Conservation (phyloP, 2,113 vertebrate species). For the Ranitomeya imitator region DNA sequence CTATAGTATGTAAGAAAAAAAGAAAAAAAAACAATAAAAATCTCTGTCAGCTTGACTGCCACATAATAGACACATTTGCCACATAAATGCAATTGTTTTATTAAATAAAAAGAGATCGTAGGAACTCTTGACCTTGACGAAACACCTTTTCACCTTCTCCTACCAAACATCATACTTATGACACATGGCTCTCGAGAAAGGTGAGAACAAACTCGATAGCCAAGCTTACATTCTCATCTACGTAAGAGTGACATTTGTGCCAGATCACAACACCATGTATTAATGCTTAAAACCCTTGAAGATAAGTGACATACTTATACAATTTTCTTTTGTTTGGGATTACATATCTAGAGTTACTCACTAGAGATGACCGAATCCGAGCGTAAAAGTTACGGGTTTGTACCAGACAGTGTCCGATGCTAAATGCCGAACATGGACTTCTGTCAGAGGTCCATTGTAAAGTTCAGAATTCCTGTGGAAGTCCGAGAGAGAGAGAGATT, state of each 20-base stretch:
- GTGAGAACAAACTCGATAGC: neutral
- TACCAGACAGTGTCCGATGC: too few species aligned
- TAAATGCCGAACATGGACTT: too few species aligned
- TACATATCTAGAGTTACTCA: neutral
- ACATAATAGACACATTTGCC: neutral
- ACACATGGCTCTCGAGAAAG: neutral
- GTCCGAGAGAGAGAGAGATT: too few species aligned
- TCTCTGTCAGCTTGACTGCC: neutral
- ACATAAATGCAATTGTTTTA: neutral
- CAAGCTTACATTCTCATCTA: neutral
- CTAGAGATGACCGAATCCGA: too few species aligned
- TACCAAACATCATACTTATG: neutral
- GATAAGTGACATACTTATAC: neutral
- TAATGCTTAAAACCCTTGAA: neutral
- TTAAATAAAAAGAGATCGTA: neutral
- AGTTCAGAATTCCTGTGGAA: too few species aligned
- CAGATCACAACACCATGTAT: neutral
- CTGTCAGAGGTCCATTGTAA: too few species aligned
- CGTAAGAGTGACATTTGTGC: neutral
- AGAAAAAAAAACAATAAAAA: neutral
- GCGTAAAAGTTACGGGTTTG: too few species aligned
- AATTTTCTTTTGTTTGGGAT: neutral
- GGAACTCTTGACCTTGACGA: neutral
- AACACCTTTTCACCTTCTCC: neutral
- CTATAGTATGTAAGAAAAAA: neutral